Conservation (phyloP, 2,113 vertebrate genomes). For the Jaculus jaculus region DNA sequence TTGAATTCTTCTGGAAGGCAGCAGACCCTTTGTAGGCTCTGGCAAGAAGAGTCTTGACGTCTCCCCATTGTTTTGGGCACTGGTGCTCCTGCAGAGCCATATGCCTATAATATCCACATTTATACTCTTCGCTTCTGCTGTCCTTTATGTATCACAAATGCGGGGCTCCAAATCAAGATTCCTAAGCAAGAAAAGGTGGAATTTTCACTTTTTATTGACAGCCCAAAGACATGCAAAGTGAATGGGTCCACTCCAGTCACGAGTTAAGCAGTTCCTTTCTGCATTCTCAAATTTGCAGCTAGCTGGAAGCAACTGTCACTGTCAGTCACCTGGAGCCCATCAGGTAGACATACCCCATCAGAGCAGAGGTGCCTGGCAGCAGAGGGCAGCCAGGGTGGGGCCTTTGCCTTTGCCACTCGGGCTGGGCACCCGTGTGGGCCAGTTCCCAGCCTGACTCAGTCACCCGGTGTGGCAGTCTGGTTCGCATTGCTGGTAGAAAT, state of each 20-base stretch:
- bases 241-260: background rate
- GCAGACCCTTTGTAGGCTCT: background rate
- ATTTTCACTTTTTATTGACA: conserved; percentile 6
- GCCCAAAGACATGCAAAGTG: background rate
- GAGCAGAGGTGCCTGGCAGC: background rate
- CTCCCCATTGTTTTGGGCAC: background rate
- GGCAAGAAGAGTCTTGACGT: background rate
- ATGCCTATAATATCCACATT: background rate
- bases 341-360: background rate
- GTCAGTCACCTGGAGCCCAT: background rate
- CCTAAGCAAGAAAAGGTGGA: background rate
- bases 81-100: background rate
- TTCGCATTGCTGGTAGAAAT: too few relatives aligned
- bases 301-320: background rate
- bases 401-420: too few relatives aligned
- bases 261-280: background rate
- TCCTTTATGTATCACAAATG: background rate
- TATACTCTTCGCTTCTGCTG: background rate
- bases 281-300: background rate
- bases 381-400: background rate
- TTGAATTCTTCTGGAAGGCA: background rate
- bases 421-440: background rate
- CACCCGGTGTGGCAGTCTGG: too few relatives aligned
- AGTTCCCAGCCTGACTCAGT: background rate
- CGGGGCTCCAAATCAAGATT: background rate